Evolutionary conservation across 1,140 invertebrate species (phyloP), one percentile per base, ranked within the genome.

Genomic region (Anastatus disparis): DNA sequence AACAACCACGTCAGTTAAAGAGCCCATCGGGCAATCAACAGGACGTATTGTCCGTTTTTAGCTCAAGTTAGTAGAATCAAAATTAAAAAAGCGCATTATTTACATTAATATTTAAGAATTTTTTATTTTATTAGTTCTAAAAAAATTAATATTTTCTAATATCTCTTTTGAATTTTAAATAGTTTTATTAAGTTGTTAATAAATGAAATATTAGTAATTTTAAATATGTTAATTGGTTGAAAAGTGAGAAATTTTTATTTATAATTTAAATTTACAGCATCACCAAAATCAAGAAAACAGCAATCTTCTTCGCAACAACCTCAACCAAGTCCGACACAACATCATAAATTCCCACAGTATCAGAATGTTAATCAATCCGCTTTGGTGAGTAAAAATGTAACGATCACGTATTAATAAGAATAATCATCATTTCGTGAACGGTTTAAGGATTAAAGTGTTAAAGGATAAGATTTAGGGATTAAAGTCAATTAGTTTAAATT

Each of bases 301-400:
- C 84, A 84, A 70, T 75, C 81, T 6, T 79, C 82, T 17, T 84
- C 82, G 26, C 85, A 84, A 73, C 87, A 88, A 76, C 85, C 87
- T 40, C 88, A 89, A 74, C 87, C 86, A 56, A 89, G 87, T 82
- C 87, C 87, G 53, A 87, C 88, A 26, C 88, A 89, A 66, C 88
- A 88, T 76, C 88, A 89, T 71, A 89, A 88, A 76, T 89, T 88
- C 73, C 84, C 84, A 71, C 83, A 85, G 76, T 86, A 87, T 78
- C 86, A 86, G 78, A 80, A 82, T 77, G 84, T 84, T 75, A 81
- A 78, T 82, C 85, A 87, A 77, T 85, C 85, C 80, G 77, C 83
- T 83, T 79, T 86, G 82, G 83, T 87, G 81, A 85, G 87, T 84
- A 76, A 77, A n/a, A n/a, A 78, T 81, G 84, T 81, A 85, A 86